Percentiles rank a stretch among this genome's conserved stretches.
Conservation (phyloP, 2,888 invertebrate species). For the Ptilodon capucinus region DNA sequence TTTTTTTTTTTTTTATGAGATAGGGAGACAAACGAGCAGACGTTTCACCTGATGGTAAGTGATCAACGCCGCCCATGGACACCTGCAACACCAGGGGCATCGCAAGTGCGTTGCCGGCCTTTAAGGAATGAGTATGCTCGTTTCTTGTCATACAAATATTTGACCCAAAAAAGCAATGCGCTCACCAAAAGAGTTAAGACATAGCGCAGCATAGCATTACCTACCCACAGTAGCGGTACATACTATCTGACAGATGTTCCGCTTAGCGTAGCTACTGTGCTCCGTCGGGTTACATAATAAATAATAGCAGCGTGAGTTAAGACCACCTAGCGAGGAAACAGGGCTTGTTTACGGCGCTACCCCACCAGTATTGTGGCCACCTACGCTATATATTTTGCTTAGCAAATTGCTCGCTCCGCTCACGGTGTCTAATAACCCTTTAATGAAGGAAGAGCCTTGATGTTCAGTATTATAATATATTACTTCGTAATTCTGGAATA, state of each 20-base stretch:
- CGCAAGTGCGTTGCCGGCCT: no score
- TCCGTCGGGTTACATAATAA: slow-evolving; percentile 69
- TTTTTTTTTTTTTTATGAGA: no score
- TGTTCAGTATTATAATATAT: slow-evolving; percentile 39
- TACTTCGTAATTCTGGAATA: no score
- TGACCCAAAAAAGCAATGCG: slow-evolving; percentile 1
- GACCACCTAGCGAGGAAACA: slow-evolving; percentile 79
- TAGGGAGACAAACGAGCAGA: no score
- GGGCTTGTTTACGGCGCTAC: slow-evolving; percentile 71
- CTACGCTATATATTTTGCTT: slow-evolving; percentile 78
- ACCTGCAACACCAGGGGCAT: no score
- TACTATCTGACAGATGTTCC: slow-evolving; percentile 54
- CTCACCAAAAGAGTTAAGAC: slow-evolving; percentile 27
- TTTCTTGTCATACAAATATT: no score
- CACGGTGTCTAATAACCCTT: slow-evolving; percentile 77
- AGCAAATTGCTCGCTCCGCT: slow-evolving; percentile 78
- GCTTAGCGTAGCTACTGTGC: slow-evolving; percentile 59
- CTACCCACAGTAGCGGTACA: no score
- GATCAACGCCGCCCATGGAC: no score
- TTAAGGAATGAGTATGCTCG: no score
- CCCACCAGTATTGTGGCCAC: slow-evolving; percentile 72
- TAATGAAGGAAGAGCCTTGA: slow-evolving; percentile 66
- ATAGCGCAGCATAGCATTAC: slow-evolving; percentile 12
- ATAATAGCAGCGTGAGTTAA: slow-evolving; percentile 78
- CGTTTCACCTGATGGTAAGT: no score